phyloP scores from a whole-genome alignment of 2,113 vertebrate species.

The Ophthalmolycus amberensis region DNA sequence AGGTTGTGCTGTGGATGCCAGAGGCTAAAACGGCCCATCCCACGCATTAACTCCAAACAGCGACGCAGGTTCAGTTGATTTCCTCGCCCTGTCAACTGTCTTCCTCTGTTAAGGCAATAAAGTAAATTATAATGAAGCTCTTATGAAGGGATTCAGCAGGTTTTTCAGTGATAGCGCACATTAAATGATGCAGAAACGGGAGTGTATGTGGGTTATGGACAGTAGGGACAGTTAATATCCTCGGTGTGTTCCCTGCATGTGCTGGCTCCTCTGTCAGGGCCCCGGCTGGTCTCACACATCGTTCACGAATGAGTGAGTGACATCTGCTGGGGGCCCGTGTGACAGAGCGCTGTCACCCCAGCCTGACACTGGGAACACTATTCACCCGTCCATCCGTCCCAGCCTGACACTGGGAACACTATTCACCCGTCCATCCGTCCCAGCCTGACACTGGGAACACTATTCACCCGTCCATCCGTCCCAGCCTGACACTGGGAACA shows the following conservation, averaged over 20 bases:
- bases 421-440: constrained; percentile 16
- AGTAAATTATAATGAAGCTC: not conserved
- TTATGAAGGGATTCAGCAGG: not conserved
- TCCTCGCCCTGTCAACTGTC: constrained; percentile 32
- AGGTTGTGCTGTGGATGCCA: constrained; percentile 31
- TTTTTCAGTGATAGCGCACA: constrained; percentile 1
- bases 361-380: constrained; percentile 40
- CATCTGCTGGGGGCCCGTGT: constrained; percentile 82
- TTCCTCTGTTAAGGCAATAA: constrained; percentile 14
- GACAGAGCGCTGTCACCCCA: constrained; percentile 62
- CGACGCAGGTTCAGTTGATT: constrained; percentile 45
- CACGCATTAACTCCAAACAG: constrained; percentile 36
- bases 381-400: constrained; percentile 25
- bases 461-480: constrained; percentile 18
- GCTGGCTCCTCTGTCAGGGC: constrained; percentile 24
- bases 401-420: too few relatives aligned
- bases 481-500: too few relatives aligned
- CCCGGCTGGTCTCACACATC: constrained; percentile 47
- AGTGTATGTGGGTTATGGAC: not conserved
- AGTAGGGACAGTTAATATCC: not conserved
- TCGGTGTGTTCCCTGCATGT: constrained; percentile 22
- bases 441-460: too few relatives aligned
- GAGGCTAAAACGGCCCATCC: constrained; percentile 28
- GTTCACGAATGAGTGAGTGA: constrained; percentile 84
- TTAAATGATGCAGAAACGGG: not conserved